A percentile compares a stretch with the other conserved stretches of the same genome.
phyloP scores from a whole-genome alignment of 2,797 vertebrate genomes.

The Clarias laeviceps region DNA sequence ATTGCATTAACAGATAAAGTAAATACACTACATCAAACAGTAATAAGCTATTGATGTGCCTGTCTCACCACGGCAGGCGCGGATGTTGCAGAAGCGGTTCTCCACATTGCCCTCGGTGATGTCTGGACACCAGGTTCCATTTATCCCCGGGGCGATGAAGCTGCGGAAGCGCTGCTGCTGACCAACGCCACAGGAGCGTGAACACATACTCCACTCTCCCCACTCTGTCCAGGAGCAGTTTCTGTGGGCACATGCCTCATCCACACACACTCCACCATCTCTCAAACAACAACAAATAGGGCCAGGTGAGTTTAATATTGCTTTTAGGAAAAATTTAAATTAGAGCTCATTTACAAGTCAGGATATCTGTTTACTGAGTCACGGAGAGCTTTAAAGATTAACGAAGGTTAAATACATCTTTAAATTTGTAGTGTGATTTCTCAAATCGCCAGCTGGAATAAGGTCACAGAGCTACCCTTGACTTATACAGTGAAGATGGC shows the following conservation, averaged over 20 bases:
- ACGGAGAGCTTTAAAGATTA: neutral
- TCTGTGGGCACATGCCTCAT: slow-evolving; percentile 65
- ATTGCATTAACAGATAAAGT: neutral
- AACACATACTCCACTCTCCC: slow-evolving; percentile 80
- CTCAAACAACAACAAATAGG: slow-evolving; percentile 10
- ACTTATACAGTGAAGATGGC: neutral
- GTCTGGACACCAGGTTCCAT: slow-evolving; percentile 81
- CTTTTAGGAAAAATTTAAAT: neutral
- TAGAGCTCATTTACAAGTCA: neutral
- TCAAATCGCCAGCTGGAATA: neutral
- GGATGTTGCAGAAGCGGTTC: slow-evolving; percentile 83
- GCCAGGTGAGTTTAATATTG: neutral
- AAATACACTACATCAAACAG: neutral
- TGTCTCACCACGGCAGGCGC: slow-evolving; percentile 81
- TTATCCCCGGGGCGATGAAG: slow-evolving; percentile 72
- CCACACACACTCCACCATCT: slow-evolving; percentile 70
- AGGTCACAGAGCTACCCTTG: neutral
- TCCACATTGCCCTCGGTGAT: slow-evolving; percentile 82
- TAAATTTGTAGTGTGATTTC: neutral
- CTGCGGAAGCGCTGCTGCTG: slow-evolving; percentile 83
- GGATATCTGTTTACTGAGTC: slow-evolving; percentile 11
- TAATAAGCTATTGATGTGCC: neutral
- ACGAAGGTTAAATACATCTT: neutral
- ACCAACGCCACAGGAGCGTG: slow-evolving; percentile 85
- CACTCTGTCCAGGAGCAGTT: slow-evolving; percentile 87